Percentiles rank a stretch among this genome's conserved stretches.
These are phyloP conservation scores for Limulus polyphemus DNA, from an alignment of 2,888 invertebrate genomes.

Conservation along the genomic window DNA sequence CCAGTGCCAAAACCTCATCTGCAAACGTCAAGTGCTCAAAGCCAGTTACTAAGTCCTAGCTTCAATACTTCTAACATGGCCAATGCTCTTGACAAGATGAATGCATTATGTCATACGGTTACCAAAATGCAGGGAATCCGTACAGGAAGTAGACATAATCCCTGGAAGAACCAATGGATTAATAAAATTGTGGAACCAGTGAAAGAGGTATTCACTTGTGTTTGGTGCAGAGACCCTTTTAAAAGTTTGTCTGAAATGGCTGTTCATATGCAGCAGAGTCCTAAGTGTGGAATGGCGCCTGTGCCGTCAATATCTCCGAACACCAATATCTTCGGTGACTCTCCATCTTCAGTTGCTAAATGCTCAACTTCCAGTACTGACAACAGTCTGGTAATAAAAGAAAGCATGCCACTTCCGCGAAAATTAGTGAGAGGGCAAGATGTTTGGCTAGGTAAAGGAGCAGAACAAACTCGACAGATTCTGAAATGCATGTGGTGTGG, in stretches of 20 bases:
- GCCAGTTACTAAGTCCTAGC: too few relatives aligned
- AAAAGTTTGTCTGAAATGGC: slow-evolving; percentile 86
- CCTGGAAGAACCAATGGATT: slow-evolving; percentile 96
- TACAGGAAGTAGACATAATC: slow-evolving; percentile 35
- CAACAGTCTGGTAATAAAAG: slow-evolving; percentile 41
- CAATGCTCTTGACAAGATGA: too few relatives aligned
- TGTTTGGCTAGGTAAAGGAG: slow-evolving; percentile 93
- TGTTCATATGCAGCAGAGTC: slow-evolving; percentile 95
- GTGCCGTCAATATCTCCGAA: slow-evolving; percentile 19
- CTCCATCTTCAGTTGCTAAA: slow-evolving; percentile 21
- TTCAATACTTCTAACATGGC: too few relatives aligned
- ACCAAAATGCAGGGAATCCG: too few relatives aligned
- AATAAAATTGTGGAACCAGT: slow-evolving; percentile 80
- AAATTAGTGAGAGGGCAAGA: slow-evolving; percentile 94
- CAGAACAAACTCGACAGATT: slow-evolving; percentile 92
- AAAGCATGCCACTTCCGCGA: slow-evolving; percentile 87
- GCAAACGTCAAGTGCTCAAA: too few relatives aligned
- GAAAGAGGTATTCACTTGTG: slow-evolving; percentile 90
- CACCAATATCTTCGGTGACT: slow-evolving; percentile 16
- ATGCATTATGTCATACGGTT: too few relatives aligned
- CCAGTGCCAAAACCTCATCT: too few relatives aligned
- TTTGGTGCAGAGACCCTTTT: slow-evolving; percentile 96
- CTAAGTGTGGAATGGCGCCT: slow-evolving; percentile 54
- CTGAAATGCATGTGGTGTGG: slow-evolving; percentile 99
- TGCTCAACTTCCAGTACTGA: slow-evolving; percentile 6